Base-by-base conservation (phyloP, 2,888 invertebrate genomes). In the Dioctria linearis region DNA sequence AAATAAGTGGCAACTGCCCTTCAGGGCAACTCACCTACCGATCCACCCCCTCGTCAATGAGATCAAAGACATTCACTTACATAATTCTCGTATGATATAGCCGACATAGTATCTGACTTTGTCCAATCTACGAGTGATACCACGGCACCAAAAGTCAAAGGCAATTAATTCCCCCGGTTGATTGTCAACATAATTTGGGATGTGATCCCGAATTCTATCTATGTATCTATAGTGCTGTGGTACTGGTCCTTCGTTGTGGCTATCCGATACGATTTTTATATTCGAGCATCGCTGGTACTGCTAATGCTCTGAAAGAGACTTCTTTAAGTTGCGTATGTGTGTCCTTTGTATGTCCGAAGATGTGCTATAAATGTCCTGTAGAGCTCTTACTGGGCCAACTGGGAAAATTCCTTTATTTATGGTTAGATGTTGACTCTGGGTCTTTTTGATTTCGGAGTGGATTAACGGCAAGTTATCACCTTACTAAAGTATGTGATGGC, bases 131-230 rank as follows among this genome's bases (percentile, higher is more conserved):
- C 67, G 51, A 59, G 57, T 43, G 39, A 61, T 73, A 54, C 59
- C 73, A 54, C 25, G 25, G 25, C 25, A 71, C 73, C 54, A 57
- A 57, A 73, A 59, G 59, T 73, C 73, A 73, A 57, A 57, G 73
- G 42, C 73, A 73, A 73, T 73, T 73, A 73, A 73, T 57, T 73
- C 54, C 59, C 42, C 73, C 59, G 13, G 51, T 73, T 43, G 42
- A 73, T 73, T 73, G 73, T 59, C 73, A 73, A 57, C 59, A 73
- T 73, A 73, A 73, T 73, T 73, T 57, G 73, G 73, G 73, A 73
- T 73, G 57, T 57, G 73, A 57, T 73, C 57, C 73, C 59, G 42
- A 73, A 57, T 73, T 13, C 73, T 73, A 46, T 46, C 42, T 73
- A 25, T 25, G 25, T 25, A 25, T 25, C 25, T 25, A 25, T 25